Percentiles rank a stretch among this genome's conserved stretches.
phyloP scores from a whole-genome alignment of 2,888 invertebrate species.

The Orthosia incerta region DNA sequence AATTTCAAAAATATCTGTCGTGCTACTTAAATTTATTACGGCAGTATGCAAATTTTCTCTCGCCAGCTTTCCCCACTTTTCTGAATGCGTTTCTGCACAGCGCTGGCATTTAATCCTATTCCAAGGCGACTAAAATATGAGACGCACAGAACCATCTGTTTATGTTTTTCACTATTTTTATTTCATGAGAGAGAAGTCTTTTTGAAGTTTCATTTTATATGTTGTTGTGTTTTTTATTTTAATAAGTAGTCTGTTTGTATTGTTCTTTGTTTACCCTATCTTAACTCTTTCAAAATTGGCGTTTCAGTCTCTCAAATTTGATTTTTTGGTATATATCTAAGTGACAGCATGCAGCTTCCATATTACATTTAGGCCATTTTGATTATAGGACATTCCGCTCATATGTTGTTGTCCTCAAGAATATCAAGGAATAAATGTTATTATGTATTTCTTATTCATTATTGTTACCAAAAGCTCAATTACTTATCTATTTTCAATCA shows the following conservation, averaged over 20 bases:
- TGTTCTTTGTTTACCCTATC: neutral
- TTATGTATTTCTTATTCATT: too few species aligned
- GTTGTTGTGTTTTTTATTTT: neutral
- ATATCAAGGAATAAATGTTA: too few species aligned
- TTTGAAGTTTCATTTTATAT: neutral
- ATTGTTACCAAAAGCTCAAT: too few species aligned
- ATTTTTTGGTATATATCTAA: neutral
- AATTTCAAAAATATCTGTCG: slow-evolving; percentile 23
- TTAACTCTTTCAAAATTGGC: too few species aligned
- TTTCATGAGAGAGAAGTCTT: neutral
- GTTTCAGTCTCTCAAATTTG: neutral
- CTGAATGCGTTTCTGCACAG: slow-evolving; percentile 49
- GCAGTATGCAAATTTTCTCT: slow-evolving; percentile 53
- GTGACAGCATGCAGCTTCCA: neutral
- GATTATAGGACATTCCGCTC: too few species aligned
- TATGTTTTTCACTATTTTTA: slow-evolving; percentile 27
- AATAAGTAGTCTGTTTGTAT: neutral
- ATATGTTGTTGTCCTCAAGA: too few species aligned
- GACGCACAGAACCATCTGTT: slow-evolving; percentile 19
- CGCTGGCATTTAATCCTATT: slow-evolving; percentile 49
- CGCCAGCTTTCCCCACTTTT: slow-evolving; percentile 38
- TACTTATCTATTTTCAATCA: too few species aligned
- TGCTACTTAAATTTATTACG: slow-evolving; percentile 50
- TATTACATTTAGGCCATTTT: too few species aligned
- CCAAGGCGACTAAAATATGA: slow-evolving; percentile 45